Evolutionary conservation across 2,797 vertebrate genomes (phyloP), one percentile per base, ranked within the genome.

Genomic region (Eulemur albifrons): DNA sequence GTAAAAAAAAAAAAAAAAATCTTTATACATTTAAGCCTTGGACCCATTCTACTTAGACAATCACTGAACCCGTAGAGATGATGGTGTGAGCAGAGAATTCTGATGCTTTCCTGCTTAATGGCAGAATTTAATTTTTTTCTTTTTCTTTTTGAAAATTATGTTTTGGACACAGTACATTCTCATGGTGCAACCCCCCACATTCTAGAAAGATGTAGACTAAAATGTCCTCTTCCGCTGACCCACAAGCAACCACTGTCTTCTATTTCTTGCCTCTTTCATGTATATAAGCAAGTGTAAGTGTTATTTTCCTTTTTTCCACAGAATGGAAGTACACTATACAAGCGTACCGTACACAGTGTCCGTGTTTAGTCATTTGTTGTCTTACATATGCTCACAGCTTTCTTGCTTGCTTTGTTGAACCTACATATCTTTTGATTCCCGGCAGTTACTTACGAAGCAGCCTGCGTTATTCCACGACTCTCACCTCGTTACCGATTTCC

Each of bases 61-160:
- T 15, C 13, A 1, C 57, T 23, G 8, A 38, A 45, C 2, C 15
- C 20, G 2, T 54, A 14, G 23, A 12, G 20, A 18, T 0, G 11
- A 4, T 15, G 1, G 14, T 4, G 7, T 4, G 21, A 69, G 35
- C 23, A 17, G 80, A 30, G 35, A 32, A 25, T 40, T 63, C 45
- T 15, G 12, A 43, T 30, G 27, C 13, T 63, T 75, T 63, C n/a
- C 35, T 35, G 25, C 38, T 35, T 70, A 2, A 17, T 2, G 15
- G 25, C 14, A 48, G 2, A 15, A 4, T n/a, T 48, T 54, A 23
- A 12, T 43, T 18, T 35, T 57, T 17, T 11, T 25, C 32, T 23
- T 25, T 50, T 48, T 4, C 9, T 70, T 73, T n/a, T 30, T 35
- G 2, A 23, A 57, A 10, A 7, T 38, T 9, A 21, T 32, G 50